These are phyloP conservation scores for Plecotus auritus DNA, from an alignment of 2,113 vertebrate genomes.

Conservation along the genomic window DNA sequence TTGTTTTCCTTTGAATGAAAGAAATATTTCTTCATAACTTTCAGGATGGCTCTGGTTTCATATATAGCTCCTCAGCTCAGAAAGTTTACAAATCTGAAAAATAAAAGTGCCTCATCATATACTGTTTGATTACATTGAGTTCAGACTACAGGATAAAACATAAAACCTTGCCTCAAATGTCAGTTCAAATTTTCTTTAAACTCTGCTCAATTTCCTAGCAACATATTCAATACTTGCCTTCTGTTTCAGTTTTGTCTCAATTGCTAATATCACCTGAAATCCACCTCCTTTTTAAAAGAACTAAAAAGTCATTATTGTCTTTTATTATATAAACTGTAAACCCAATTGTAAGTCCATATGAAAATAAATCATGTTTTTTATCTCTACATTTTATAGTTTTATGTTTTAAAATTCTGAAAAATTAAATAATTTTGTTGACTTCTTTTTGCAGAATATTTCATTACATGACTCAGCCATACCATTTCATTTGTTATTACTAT, in stretches of 20 bases:
- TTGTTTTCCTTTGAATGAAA: not conserved
- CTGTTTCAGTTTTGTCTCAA: not conserved
- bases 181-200: not conserved
- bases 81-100: slow-evolving; percentile 8
- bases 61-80: not conserved
- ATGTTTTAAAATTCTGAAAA: not conserved
- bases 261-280: not conserved
- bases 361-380: not conserved
- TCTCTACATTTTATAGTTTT: not conserved
- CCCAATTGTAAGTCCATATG: not conserved
- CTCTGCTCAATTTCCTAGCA: not conserved
- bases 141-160: not conserved
- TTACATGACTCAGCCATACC: not conserved
- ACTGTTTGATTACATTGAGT: not conserved
- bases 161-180: not conserved
- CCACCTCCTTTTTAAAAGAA: not conserved
- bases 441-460: not conserved
- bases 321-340: not conserved
- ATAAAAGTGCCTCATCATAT: not conserved
- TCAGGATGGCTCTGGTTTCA: not conserved
- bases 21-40: not conserved
- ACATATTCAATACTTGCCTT: not conserved
- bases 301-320: not conserved
- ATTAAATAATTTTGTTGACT: not conserved
- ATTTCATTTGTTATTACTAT: not conserved